Evolutionary conservation across 2,113 vertebrate species (phyloP), one percentile per base, ranked within the genome.

Genomic region (Psittacus erithacus): DNA sequence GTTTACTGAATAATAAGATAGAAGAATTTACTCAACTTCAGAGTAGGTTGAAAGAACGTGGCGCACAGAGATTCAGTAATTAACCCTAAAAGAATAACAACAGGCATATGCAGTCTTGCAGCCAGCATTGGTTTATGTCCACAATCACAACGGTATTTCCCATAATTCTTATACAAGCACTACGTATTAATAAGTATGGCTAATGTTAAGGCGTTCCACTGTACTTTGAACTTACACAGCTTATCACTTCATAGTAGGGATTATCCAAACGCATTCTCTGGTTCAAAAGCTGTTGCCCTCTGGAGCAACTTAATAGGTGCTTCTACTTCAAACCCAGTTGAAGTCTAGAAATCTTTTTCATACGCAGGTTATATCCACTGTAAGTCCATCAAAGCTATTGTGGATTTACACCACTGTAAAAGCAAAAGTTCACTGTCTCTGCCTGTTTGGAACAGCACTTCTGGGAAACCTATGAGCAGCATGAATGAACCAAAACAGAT

Each of bases 211-310:
- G n/a, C 29, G 86, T 96, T 77, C 50, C 55, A 50, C 47, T 82
- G 47, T 86, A 75, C 47, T 86, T 93, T 82, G 86, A 94, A 82
- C 7, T 90, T 85, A 73, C 17, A 69, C 38, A 82, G 75, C 49
- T 95, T 94, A 94, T 77, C 53, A 27, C 87, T 92, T 96, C 70
- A 63, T 86, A 88, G 49, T 11, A 74, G 75, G 67, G 67, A 88
- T 88, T 52, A 82, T 79, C 23, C 57, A 87, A 84, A 94, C 47
- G 55, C 41, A 57, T 85, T 85, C 28, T 75, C 74, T 82, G 29
- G 2, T 85, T 93, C 62, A 79, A 79, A 93, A 79, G 47, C 43
- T 75, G 10, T 22, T 95, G 41, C 18, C 11, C 74, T 79, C 52
- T 89, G 65, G 47, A 69, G 41, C 9, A 52, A 73, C 7, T 68